These are phyloP conservation scores for Hepsetus odoe DNA, from an alignment of 2,113 vertebrate species.

Conservation along the genomic window DNA sequence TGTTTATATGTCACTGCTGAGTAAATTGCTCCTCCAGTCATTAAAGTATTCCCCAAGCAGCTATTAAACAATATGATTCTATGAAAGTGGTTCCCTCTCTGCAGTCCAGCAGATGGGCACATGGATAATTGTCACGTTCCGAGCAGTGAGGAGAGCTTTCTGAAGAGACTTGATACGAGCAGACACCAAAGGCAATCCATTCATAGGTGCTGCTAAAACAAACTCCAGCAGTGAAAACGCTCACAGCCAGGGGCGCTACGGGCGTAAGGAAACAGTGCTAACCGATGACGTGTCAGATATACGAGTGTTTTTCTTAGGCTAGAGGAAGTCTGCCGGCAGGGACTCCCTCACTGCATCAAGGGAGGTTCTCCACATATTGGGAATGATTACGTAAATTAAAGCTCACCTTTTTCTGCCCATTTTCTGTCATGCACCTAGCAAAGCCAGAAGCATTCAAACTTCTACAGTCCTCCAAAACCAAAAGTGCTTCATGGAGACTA, in stretches of 20 bases:
- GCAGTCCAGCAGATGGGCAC: not conserved
- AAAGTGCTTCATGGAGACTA: not conserved
- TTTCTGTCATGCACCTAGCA: constrained; percentile 25
- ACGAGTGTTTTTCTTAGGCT: constrained; percentile 77
- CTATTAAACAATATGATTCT: not conserved
- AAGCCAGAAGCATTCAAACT: constrained; percentile 18
- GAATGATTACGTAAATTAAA: constrained; percentile 2
- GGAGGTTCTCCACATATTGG: constrained; percentile 40
- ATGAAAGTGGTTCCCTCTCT: not conserved
- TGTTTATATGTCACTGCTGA: not conserved
- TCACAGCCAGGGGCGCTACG: constrained; percentile 60
- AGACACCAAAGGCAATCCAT: constrained; percentile 37
- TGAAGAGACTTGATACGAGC: not conserved
- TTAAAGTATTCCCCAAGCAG: too few species aligned
- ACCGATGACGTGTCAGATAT: constrained; percentile 79
- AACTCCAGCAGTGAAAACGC: constrained; percentile 60
- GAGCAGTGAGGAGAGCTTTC: not conserved
- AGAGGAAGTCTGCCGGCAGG: constrained; percentile 71
- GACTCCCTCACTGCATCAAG: constrained; percentile 68
- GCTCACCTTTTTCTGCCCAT: constrained; percentile 17
- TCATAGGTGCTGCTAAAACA: constrained; percentile 39
- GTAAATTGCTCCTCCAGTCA: not conserved
- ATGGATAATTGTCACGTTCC: not conserved
- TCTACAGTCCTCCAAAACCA: constrained; percentile 10
- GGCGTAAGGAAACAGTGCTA: constrained; percentile 76